Evolutionary conservation across 2,113 vertebrate species (phyloP), one percentile per base, ranked within the genome.

Genomic region (Melospiza georgiana): DNA sequence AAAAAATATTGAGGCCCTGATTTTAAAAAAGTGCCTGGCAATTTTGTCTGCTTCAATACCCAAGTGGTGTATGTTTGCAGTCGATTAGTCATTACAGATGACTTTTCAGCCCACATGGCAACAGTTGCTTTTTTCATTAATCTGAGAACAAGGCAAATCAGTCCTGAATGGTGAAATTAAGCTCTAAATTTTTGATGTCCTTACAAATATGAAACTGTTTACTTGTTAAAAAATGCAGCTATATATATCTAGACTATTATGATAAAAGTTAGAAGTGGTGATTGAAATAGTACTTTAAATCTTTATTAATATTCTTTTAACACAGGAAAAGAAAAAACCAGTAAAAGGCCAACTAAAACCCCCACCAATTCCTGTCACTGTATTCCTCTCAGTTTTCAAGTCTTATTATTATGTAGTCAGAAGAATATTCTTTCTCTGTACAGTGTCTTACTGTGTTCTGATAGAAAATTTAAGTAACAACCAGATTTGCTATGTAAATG

Each of bases 21-120:
- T 89, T 93, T 90, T 25, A 96, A 93, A 92, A 93, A 92, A 92
- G 91, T 79, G 33, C 94, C 58, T 49, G 62, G 68, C 80, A 95
- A 95, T 95, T 92, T 92, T 80, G 91, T 83, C 77, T 94, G 90
- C 80, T 92, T 94, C 92, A 75, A 4, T 92, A 84, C 79, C 48
- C 21, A 0, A 77, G 66, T 33, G 31, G 66, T 87, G 43, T 25
- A 65, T 22, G 52, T 81, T 89, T 95, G 82, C 91, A 94, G 91
- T 78, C 48, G 8, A 95, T 95, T 95, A 96, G 74, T 95, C 84
- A 91, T 48, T 73, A 69, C 44, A 89, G 92, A 93, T 67, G 87
- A 73, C 71, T 92, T 87, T 89, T 74, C 89, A 92, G 74, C 51
- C 85, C 77, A 91, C 27, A 2, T 82, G 58, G 89, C 67, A 92